These are phyloP conservation scores for Phoebastria nigripes DNA, from an alignment of 2,797 vertebrate species.

Conservation along the genomic window DNA sequence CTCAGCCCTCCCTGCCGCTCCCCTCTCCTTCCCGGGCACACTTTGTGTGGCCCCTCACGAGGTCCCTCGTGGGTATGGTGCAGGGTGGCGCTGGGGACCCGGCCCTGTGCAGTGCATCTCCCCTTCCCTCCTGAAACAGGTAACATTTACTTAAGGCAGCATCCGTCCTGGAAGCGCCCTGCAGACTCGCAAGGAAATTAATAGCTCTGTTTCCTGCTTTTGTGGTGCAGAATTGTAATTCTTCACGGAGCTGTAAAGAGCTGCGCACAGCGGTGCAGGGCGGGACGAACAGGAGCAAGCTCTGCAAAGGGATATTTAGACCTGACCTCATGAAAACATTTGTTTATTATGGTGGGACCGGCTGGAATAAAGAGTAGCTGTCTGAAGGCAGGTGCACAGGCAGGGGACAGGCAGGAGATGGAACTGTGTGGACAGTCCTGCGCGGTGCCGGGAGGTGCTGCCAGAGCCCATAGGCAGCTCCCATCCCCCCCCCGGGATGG, in stretches of 20 bases:
- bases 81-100: not conserved
- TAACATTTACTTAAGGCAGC: not conserved
- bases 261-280: not conserved
- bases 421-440: fast-evolving
- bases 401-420: not conserved
- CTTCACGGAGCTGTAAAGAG: not conserved
- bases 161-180: not conserved
- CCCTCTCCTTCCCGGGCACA: fast-evolving
- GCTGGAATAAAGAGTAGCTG: not conserved
- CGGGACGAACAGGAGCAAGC: not conserved
- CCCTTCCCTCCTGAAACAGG: not conserved
- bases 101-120: not conserved
- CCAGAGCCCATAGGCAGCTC: not conserved
- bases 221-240: slow-evolving; percentile 52
- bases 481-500: fast-evolving
- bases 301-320: not conserved
- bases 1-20: not conserved
- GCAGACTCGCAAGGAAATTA: slow-evolving; percentile 18
- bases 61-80: not conserved
- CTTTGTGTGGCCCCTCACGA: not conserved
- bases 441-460: fast-evolving
- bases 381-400: not conserved
- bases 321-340: not conserved
- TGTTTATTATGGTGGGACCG: not conserved
- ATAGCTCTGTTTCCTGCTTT: slow-evolving; percentile 25